A percentile compares a stretch with the other conserved stretches of the same genome.
phyloP scores from a whole-genome alignment of 1,140 invertebrate species.

The Helicoverpa armigera region DNA sequence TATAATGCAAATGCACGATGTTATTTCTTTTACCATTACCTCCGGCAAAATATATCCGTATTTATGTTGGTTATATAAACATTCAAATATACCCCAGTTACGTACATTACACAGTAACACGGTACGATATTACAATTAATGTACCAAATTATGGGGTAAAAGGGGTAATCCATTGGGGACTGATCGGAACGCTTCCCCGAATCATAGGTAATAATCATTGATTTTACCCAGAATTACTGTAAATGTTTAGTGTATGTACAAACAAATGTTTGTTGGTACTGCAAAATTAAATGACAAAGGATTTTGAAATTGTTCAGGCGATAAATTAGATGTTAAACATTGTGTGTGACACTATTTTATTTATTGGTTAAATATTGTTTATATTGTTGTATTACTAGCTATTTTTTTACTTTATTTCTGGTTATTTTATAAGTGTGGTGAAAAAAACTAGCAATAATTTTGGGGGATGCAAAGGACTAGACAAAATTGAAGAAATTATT shows the following conservation, averaged over 20 bases:
- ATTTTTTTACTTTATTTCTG: too few species aligned
- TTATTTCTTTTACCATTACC: too few species aligned
- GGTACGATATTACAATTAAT: not conserved
- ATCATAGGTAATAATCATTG: slow-evolving; percentile 40
- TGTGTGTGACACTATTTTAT: not conserved
- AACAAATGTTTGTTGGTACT: slow-evolving; percentile 30
- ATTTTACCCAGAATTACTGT: slow-evolving; percentile 21
- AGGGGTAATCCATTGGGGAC: not conserved
- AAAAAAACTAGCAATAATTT: too few species aligned
- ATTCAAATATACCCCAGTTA: slow-evolving; percentile 17
- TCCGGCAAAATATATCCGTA: too few species aligned
- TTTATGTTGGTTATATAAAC: too few species aligned
- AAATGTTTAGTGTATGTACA: not conserved
- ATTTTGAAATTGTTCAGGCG: not conserved
- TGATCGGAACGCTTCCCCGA: not conserved
- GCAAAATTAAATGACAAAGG: slow-evolving; percentile 38
- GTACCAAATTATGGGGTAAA: slow-evolving; percentile 14
- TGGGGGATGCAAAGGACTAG: too few species aligned
- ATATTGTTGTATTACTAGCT: not conserved
- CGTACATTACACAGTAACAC: slow-evolving; percentile 14
- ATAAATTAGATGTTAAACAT: slow-evolving; percentile 12
- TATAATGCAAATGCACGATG: too few species aligned
- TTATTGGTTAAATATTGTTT: too few species aligned
- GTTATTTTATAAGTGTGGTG: too few species aligned
- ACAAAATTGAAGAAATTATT: too few species aligned